Evolutionary conservation across 2,113 vertebrate species (phyloP), one percentile per base, ranked within the genome.

Genomic region (Lamprologus tigripictilis): DNA sequence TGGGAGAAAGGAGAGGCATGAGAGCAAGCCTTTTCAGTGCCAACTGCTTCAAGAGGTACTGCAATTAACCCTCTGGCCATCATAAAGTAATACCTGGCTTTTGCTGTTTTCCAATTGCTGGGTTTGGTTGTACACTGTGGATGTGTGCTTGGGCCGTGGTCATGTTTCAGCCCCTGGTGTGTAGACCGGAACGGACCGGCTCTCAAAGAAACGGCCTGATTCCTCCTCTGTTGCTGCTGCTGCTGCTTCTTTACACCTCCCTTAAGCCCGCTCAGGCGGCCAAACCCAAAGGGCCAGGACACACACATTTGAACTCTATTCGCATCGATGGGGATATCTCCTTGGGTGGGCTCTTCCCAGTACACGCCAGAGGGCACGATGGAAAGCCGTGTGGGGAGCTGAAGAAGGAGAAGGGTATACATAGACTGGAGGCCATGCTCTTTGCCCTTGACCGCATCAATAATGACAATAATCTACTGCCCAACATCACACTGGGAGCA

Each of bases 341-440:
- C 1, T 95, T 99, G 57, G 98, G 98, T 9, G 98, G 98, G 80
- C 97, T 99, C 78, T 99, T 99, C 93, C 98, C 98, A 0, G 98
- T 99, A 33, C 98, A 99, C 0, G 97, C 98, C 58, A 96, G 98
- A 23, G 98, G 98, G n/a, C 92, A 96, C 0, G 98, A 99, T 89
- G 98, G 98, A 88, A 98, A 98, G 88, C 96, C 98, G 61, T 99
- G 98, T 1, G 98, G 98, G 42, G 98, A 99, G 92, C 97, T 99
- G 49, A 99, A 99, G 95, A 99, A 99, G 93, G 98, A 99, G 92
- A 99, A 99, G 90, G 98, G 98, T 37, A 98, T 99, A 86, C 98
- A 99, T 82, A 96, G 98, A 55, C 95, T 99, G 89, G 98, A 99
- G 96, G 98, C 98, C 92, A 99, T 99, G 98, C 98, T 99, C 23